phyloP scores from a whole-genome alignment of 2,888 invertebrate species.

The Steinernema hermaphroditum region DNA sequence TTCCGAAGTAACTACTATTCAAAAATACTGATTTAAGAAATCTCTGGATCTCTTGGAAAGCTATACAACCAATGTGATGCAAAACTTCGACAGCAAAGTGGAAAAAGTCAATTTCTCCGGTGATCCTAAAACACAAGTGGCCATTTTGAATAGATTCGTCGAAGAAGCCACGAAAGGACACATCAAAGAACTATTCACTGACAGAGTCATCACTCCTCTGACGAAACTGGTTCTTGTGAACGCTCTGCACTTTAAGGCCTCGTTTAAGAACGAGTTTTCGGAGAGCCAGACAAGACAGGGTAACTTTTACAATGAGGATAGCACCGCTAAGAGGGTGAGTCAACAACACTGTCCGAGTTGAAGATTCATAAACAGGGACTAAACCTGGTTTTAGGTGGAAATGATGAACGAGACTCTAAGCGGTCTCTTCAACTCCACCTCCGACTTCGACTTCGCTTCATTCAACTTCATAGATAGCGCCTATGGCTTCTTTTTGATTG shows the following conservation, averaged over 20 bases:
- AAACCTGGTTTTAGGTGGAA: background rate
- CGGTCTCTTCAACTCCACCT: background rate
- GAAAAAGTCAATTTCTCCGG: background rate
- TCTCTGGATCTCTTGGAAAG: background rate
- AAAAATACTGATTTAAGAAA: background rate
- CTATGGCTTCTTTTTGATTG: background rate
- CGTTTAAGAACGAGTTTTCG: background rate
- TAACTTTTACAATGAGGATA: background rate
- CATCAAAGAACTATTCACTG: background rate
- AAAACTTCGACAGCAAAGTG: background rate
- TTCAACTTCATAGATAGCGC: background rate
- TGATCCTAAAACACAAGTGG: background rate
- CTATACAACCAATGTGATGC: background rate
- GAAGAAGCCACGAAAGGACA: background rate
- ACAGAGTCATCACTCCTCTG: background rate
- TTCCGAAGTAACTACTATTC: too few relatives aligned
- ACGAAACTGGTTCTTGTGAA: background rate
- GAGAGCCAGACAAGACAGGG: background rate
- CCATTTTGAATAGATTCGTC: background rate
- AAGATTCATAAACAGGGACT: background rate
- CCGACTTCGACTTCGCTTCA: background rate
- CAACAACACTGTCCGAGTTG: too few relatives aligned
- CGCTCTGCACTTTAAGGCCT: background rate
- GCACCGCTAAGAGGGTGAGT: background rate
- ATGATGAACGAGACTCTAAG: background rate